A percentile compares a stretch with the other conserved stretches of the same genome.
These are phyloP conservation scores for Esox lucius DNA, from an alignment of 2,797 vertebrate genomes.

Conservation along the genomic window DNA sequence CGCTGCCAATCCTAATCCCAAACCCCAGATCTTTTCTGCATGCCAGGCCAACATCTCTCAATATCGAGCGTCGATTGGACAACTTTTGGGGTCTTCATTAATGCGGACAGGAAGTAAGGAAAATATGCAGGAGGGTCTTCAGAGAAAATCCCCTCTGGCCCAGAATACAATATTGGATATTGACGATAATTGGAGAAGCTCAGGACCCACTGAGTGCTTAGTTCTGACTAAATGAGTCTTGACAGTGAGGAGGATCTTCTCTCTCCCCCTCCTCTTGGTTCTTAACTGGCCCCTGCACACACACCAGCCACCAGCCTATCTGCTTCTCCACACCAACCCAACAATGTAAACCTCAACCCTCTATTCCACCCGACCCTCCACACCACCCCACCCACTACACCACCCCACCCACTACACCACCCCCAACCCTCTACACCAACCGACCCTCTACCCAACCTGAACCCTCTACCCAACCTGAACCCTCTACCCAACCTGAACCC, in stretches of 20 bases:
- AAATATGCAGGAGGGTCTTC: conserved; percentile 58
- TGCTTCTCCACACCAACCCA: conserved; percentile 9
- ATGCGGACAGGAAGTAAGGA: conserved; percentile 43
- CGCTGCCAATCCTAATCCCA: conserved; percentile 33
- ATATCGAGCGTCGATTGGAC: conserved; percentile 57
- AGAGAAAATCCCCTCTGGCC: conserved; percentile 58
- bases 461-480: too few species aligned
- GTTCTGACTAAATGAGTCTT: conserved; percentile 80
- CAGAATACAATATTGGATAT: conserved; percentile 67
- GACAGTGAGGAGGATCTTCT: conserved; percentile 77
- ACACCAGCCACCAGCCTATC: background rate
- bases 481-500: too few species aligned
- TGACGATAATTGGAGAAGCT: conserved; percentile 52
- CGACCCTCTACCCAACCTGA: too few species aligned
- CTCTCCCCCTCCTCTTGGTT: conserved; percentile 61
- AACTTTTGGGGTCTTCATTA: conserved; percentile 69
- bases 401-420: too few species aligned
- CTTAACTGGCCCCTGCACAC: conserved; percentile 46
- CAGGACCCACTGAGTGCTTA: conserved; percentile 71
- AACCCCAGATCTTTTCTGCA: conserved; percentile 36
- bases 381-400: too few species aligned
- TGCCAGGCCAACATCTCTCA: conserved; percentile 42
- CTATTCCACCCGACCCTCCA: too few species aligned
- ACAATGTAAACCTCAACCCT: too few species aligned
- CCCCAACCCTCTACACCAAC: too few species aligned